Conservation (phyloP, 2,888 invertebrate species). For the Dioctria rufipes region DNA sequence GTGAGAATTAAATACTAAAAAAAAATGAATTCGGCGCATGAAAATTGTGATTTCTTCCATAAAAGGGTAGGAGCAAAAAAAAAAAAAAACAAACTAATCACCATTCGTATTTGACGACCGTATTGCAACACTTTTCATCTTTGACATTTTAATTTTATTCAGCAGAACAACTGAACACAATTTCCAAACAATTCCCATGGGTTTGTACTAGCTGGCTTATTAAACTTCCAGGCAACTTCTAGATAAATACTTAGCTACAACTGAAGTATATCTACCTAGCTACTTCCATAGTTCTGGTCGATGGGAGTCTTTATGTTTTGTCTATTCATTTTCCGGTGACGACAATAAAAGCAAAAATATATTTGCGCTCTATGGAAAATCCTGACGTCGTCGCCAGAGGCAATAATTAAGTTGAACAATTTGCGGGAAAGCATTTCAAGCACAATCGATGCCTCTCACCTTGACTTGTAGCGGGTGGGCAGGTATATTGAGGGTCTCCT, state of each 20-base stretch:
- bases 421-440: conserved; percentile 44
- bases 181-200: conserved; percentile 38
- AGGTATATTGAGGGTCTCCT: conserved; percentile 13
- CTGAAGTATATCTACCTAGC: background rate
- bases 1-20: background rate
- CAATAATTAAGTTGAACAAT: conserved; percentile 44
- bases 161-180: background rate
- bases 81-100: too few relatives aligned
- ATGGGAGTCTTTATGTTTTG: background rate
- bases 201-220: background rate
- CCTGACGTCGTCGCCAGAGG: conserved; percentile 30
- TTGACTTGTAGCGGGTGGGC: conserved; percentile 40
- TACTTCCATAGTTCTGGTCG: background rate
- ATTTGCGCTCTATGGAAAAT: conserved; percentile 10
- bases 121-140: conserved; percentile 16
- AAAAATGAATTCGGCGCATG: too few relatives aligned
- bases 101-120: conserved; percentile 1
- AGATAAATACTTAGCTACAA: background rate
- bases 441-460: conserved; percentile 53
- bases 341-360: conserved; percentile 12
- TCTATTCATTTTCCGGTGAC: background rate
- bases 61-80: too few relatives aligned
- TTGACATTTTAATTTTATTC: conserved; percentile 40
- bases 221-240: background rate
- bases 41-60: too few relatives aligned